phyloP scores from a whole-genome alignment of 2,113 vertebrate species.

The Lanius collurio region DNA sequence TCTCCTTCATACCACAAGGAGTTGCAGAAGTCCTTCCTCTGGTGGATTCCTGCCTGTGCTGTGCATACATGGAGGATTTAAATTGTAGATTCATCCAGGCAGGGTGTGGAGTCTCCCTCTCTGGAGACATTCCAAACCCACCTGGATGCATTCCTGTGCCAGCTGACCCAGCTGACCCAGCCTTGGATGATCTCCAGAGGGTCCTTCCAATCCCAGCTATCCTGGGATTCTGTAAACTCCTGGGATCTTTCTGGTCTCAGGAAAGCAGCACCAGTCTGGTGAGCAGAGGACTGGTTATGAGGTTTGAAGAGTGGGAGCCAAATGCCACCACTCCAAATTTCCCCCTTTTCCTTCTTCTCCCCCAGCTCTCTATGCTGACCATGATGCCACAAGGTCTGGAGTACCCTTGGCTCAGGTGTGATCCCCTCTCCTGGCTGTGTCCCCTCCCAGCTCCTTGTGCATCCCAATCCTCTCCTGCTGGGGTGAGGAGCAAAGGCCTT shows the following conservation, averaged over 20 bases:
- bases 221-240: background rate
- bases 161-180: background rate
- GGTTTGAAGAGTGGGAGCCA: background rate
- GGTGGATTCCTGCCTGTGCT: background rate
- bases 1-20: accelerated
- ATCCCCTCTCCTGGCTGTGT: background rate
- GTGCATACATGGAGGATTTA: accelerated
- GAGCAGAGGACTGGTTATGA: background rate
- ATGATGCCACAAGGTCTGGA: background rate
- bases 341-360: background rate
- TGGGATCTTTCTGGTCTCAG: background rate
- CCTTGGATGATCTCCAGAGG: background rate
- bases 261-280: background rate
- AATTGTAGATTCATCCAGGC: background rate
- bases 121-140: background rate
- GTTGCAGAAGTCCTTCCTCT: background rate
- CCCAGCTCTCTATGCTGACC: background rate
- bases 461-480: background rate
- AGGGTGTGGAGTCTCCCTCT: background rate
- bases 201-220: background rate
- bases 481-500: background rate
- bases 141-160: background rate
- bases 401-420: background rate
- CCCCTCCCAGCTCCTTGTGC: background rate
- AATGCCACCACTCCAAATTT: background rate